Evolutionary conservation across 2,888 invertebrate species (phyloP).

Genomic region (Pristionchus arcanus): DNA sequence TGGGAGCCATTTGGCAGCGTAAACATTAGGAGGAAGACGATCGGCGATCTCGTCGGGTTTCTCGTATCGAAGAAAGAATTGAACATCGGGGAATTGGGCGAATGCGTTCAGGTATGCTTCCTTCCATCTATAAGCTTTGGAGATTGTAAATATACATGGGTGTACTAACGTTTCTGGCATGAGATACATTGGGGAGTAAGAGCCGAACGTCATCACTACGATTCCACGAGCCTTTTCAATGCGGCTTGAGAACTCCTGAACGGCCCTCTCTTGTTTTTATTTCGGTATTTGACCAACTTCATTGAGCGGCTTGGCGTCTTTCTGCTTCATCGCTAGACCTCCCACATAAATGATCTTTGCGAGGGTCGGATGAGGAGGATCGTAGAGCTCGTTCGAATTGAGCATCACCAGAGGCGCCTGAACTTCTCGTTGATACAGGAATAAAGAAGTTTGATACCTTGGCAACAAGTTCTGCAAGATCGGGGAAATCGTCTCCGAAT

Average conservation of each 20-base stretch:
- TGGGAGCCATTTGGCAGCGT: slow-evolving; percentile 71
- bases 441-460: not conserved
- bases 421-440: not conserved
- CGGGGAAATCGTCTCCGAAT: slow-evolving; percentile 69
- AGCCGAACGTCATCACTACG: slow-evolving; percentile 70
- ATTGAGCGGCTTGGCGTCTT: slow-evolving; percentile 63
- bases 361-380: slow-evolving; percentile 68
- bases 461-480: slow-evolving; percentile 62
- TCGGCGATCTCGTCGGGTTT: not conserved
- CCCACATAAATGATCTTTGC: slow-evolving; percentile 72
- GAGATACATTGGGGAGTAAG: slow-evolving; percentile 55
- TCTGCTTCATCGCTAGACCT: slow-evolving; percentile 70
- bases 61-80: slow-evolving; percentile 64
- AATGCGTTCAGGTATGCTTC: slow-evolving; percentile 64
- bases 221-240: slow-evolving; percentile 59
- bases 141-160: not conserved
- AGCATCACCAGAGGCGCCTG: slow-evolving; percentile 61
- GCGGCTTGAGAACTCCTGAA: slow-evolving; percentile 64
- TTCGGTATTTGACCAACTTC: not conserved
- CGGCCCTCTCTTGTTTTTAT: not conserved
- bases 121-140: slow-evolving; percentile 22
- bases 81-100: slow-evolving; percentile 63
- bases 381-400: slow-evolving; percentile 71
- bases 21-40: slow-evolving; percentile 63
- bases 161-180: slow-evolving; percentile 7